These are phyloP conservation scores for Seira ritae DNA, from an alignment of 2,888 invertebrate genomes.

Conservation along the genomic window DNA sequence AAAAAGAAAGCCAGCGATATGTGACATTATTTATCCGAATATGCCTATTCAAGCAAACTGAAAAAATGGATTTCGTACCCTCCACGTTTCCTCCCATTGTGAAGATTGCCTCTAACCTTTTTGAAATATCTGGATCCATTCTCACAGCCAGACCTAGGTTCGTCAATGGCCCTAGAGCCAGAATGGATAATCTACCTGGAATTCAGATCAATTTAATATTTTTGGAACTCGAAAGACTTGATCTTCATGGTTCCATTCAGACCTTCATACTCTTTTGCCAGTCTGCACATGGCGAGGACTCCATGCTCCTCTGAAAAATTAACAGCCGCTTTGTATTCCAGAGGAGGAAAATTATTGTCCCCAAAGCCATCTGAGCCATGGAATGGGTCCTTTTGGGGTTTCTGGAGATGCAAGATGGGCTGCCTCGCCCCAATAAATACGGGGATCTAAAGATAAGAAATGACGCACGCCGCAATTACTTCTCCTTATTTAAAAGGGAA, in stretches of 20 bases:
- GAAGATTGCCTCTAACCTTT: conserved; percentile 75
- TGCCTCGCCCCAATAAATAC: conserved; percentile 81
- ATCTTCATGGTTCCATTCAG: background rate
- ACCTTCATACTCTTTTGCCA: conserved; percentile 73
- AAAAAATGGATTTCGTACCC: too few species aligned
- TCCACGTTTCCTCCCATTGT: conserved; percentile 78
- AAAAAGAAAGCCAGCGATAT: too few species aligned
- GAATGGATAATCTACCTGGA: conserved; percentile 69
- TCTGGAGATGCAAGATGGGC: conserved; percentile 48
- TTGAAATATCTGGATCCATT: conserved; percentile 75
- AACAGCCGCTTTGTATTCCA: conserved; percentile 49
- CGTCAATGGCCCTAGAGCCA: conserved; percentile 76
- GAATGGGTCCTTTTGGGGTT: conserved; percentile 73
- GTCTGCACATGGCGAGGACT: conserved; percentile 71
- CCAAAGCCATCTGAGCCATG: conserved; percentile 76
- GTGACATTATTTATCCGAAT: too few species aligned
- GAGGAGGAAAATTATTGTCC: conserved; percentile 70
- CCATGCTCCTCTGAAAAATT: conserved; percentile 74
- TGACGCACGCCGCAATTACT: background rate
- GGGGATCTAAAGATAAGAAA: conserved; percentile 79
- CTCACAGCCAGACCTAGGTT: conserved; percentile 76
- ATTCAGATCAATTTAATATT: background rate
- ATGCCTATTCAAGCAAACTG: too few species aligned
- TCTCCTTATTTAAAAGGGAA: background rate
- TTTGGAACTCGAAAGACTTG: background rate